Evolutionary conservation across 2,888 invertebrate genomes (phyloP).

Genomic region (Hoplodrina ambigua): DNA sequence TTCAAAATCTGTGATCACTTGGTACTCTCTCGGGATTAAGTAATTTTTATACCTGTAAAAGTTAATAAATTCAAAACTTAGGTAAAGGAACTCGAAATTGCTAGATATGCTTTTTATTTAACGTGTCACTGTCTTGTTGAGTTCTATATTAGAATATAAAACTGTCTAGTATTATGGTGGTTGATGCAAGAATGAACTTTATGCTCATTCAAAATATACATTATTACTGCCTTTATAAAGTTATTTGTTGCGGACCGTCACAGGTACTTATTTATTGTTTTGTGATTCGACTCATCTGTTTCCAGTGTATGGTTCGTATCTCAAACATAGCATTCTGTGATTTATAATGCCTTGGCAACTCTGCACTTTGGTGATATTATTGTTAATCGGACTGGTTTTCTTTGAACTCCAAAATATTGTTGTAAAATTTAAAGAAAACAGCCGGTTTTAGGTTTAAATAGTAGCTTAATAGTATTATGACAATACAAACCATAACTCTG

Average conservation of each 20-base stretch:
- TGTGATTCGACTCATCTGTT: constrained; percentile 51
- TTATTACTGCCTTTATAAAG: constrained; percentile 21
- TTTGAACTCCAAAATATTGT: constrained; percentile 65
- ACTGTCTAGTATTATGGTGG: constrained; percentile 69
- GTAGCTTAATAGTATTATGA: constrained; percentile 58
- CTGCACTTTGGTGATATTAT: constrained; percentile 77
- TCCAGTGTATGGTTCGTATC: constrained; percentile 62
- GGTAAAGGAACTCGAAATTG: constrained; percentile 74
- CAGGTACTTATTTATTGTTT: constrained; percentile 68
- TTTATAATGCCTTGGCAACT: constrained; percentile 83
- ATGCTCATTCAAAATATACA: constrained; percentile 51
- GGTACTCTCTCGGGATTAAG: constrained; percentile 90
- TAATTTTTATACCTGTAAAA: constrained; percentile 84
- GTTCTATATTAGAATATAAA: constrained; percentile 64
- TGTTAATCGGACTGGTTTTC: constrained; percentile 71
- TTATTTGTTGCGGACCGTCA: constrained; percentile 46
- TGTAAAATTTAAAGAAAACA: constrained; percentile 66
- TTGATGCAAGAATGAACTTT: constrained; percentile 65
- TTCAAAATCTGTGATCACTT: constrained; percentile 90
- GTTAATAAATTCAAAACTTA: constrained; percentile 72
- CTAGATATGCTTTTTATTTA: constrained; percentile 76
- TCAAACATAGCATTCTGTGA: constrained; percentile 84
- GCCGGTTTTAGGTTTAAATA: constrained; percentile 68
- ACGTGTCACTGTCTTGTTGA: constrained; percentile 70
- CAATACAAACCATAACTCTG: constrained; percentile 58